phyloP scores from a whole-genome alignment of 2,888 invertebrate genomes.

The Malacosoma neustria region DNA sequence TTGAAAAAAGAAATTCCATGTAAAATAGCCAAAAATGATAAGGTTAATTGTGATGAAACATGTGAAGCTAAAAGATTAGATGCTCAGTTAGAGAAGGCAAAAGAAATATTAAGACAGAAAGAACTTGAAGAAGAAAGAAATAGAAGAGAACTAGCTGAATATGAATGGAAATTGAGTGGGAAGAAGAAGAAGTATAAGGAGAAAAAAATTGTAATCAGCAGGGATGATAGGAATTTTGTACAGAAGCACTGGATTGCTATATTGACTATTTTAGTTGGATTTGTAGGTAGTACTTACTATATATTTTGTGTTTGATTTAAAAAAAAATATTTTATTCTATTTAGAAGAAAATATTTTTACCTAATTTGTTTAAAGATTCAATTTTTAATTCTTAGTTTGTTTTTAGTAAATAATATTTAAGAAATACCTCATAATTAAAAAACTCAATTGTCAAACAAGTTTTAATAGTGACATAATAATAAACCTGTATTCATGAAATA shows the following conservation, averaged over 20 bases:
- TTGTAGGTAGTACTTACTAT: constrained; percentile 32
- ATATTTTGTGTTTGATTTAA: constrained; percentile 18
- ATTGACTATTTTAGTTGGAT: constrained; percentile 30
- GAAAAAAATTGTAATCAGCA: constrained; percentile 56
- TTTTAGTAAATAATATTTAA: no score
- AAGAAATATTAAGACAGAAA: constrained; percentile 71
- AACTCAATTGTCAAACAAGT: no score
- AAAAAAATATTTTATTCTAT: constrained; percentile 6
- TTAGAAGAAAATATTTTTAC: no score
- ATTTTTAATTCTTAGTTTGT: no score
- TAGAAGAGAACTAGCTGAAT: constrained; percentile 82
- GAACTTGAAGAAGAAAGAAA: constrained; percentile 79
- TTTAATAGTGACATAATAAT: no score
- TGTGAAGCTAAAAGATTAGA: constrained; percentile 76
- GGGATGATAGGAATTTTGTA: constrained; percentile 49
- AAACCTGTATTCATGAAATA: no score
- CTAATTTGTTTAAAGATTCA: no score
- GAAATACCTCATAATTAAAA: no score
- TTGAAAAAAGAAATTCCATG: constrained; percentile 84
- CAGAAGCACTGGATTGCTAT: constrained; percentile 61
- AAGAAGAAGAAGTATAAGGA: constrained; percentile 74
- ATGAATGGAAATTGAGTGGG: constrained; percentile 83
- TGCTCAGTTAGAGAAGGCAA: constrained; percentile 66
- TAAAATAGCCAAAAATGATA: constrained; percentile 64
- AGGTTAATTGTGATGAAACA: constrained; percentile 77